Evolutionary conservation across 2,113 vertebrate species (phyloP), one percentile per base, ranked within the genome.

Genomic region (Podarcis raffonei): DNA sequence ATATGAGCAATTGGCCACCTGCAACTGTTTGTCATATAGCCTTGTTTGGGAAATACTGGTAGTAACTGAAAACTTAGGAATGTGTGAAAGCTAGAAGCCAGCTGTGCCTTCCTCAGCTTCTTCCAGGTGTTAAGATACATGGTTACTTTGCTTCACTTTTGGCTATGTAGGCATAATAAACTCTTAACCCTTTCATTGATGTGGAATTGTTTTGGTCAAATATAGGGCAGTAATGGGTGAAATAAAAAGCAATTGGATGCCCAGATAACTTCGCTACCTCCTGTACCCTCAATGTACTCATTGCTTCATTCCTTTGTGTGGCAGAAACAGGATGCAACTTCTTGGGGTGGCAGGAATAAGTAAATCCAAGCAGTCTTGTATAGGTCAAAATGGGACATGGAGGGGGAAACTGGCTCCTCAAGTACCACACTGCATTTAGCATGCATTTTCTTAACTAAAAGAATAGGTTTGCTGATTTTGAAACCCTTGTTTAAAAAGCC

Each of bases 51-150:
- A 97, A 53, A 97, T 97, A 97, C 97, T 97, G 95, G 94, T 97
- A 92, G 97, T 98, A 97, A 98, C 97, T 97, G 97, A 97, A 97
- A 96, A 95, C 96, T 97, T 96, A 97, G 97, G 98, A 97, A 98
- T 98, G 98, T 97, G 96, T 97, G 97, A 97, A 94, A 97, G 97
- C 97, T 97, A 96, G 95, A 96, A 85, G 94, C 97, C 96, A 95
- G 96, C 96, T 97, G 97, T 96, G 96, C 94, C 81, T 94, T 95
- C 94, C 95, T 93, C 96, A 94, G 94, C 96, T 97, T 95, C 96
- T 97, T 95, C 97, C 96, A 98, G 96, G 97, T 97, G 96, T 97
- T 97, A 96, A 96, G 93, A 97, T 96, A 97, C 94, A 93, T 90
- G 94, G 89, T 91, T 94, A 95, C 92, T 97, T 97, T 96, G 94